phyloP scores from a whole-genome alignment of 2,113 vertebrate genomes.

The Petrocephalus zakoni region DNA sequence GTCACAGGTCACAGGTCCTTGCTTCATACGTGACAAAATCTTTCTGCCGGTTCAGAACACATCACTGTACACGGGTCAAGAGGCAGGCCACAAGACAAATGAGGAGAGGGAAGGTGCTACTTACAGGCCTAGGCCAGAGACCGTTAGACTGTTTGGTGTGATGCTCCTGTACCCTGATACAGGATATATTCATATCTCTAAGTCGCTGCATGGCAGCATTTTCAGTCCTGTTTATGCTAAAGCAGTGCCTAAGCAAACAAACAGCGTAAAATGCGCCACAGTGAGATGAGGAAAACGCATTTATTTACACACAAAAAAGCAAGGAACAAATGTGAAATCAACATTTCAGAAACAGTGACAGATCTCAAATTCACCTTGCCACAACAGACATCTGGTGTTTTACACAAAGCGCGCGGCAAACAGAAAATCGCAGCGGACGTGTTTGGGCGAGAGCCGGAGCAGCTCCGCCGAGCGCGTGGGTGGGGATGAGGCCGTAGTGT shows the following conservation, averaged over 20 bases:
- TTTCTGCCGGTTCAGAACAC: neutral
- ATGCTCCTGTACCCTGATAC: neutral
- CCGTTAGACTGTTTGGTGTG: neutral
- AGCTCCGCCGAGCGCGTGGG: neutral
- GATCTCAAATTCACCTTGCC: conserved; percentile 18
- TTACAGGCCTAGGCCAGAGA: neutral
- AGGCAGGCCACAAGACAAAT: neutral
- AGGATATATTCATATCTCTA: neutral
- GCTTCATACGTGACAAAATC: neutral
- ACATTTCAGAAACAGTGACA: conserved; percentile 14
- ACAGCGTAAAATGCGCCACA: neutral
- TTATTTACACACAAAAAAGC: conserved; percentile 12
- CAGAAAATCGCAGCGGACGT: neutral
- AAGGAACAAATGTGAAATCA: conserved; percentile 17
- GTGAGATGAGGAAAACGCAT: neutral
- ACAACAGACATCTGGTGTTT: conserved; percentile 20
- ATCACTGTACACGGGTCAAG: neutral
- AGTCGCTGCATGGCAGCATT: neutral
- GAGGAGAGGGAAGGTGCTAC: neutral
- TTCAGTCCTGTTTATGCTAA: neutral
- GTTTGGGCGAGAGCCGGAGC: neutral
- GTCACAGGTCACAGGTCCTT: neutral
- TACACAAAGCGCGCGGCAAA: neutral
- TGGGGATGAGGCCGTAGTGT: conserved; percentile 62
- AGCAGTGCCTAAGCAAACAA: neutral